Conservation (phyloP, 2,888 invertebrate species). For the Anoncus sp. region DNA sequence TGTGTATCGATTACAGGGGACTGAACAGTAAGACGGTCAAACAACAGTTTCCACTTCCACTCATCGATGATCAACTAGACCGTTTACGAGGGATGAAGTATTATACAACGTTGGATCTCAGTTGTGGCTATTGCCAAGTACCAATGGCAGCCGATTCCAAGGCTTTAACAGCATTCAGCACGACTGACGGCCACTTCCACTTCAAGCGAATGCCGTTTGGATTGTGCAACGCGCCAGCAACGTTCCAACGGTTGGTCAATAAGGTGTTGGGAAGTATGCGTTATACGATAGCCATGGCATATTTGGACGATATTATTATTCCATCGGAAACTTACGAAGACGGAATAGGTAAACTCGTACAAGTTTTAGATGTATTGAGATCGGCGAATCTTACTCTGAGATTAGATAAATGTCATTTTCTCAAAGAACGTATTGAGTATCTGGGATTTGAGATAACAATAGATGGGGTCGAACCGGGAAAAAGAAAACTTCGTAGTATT, state of each 20-base stretch:
- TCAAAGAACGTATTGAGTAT: conserved; percentile 66
- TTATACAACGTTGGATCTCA: conserved; percentile 74
- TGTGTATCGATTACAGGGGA: conserved; percentile 70
- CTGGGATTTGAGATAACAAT: conserved; percentile 68
- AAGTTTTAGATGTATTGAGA: conserved; percentile 64
- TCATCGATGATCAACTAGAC: conserved; percentile 77
- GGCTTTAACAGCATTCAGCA: conserved; percentile 77
- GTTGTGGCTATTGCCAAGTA: conserved; percentile 76
- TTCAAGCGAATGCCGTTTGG: conserved; percentile 16
- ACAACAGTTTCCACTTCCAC: conserved; percentile 75
- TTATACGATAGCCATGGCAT: conserved; percentile 55
- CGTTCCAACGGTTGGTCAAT: conserved; percentile 66
- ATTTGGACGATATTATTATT: conserved; percentile 70
- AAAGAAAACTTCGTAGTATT: conserved; percentile 52
- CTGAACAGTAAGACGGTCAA: conserved; percentile 74
- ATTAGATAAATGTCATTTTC: conserved; percentile 68
- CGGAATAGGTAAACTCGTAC: conserved; percentile 59
- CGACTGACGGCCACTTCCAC: conserved; percentile 72
- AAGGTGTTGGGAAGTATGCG: conserved; percentile 57
- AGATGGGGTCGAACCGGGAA: conserved; percentile 67
- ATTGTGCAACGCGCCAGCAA: conserved; percentile 10
- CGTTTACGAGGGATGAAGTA: conserved; percentile 68
- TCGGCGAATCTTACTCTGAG: conserved; percentile 68
- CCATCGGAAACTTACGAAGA: conserved; percentile 65
- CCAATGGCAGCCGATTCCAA: conserved; percentile 71